Percentiles rank a stretch among this genome's conserved stretches.
Evolutionary conservation across 2,797 vertebrate genomes (phyloP).

Genomic region (Synanceia verrucosa): DNA sequence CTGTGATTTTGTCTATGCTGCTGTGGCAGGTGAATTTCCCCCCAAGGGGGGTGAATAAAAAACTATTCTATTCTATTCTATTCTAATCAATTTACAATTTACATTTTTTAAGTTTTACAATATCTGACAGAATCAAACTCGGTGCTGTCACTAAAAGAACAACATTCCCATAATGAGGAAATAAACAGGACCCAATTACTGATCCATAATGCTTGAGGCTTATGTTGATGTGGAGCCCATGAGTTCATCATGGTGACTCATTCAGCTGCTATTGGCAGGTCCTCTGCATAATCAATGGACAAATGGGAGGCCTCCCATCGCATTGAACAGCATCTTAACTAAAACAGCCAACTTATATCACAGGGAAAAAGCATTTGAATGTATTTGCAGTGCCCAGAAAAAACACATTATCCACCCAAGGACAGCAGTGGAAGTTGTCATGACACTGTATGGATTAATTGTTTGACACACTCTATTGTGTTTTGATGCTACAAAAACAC

Average conservation of each 20-base stretch:
- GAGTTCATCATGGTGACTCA: constrained; percentile 46
- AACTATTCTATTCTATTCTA: too few relatives aligned
- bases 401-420: constrained; percentile 23
- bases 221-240: constrained; percentile 18
- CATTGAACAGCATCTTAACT: neutral
- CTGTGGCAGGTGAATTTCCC: too few relatives aligned
- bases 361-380: neutral
- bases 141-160: neutral
- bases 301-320: constrained; percentile 16
- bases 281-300: constrained; percentile 48
- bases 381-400: neutral
- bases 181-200: neutral
- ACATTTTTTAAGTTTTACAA: too few relatives aligned
- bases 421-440: neutral
- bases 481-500: neutral
- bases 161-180: neutral
- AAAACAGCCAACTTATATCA: neutral
- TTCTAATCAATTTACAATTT: too few relatives aligned
- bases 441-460: neutral
- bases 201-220: constrained; percentile 24
- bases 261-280: constrained; percentile 28
- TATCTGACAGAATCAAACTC: too few relatives aligned
- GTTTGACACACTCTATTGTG: neutral
- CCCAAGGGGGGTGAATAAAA: too few relatives aligned
- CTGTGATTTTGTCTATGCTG: too few relatives aligned